Evolutionary conservation across 2,797 vertebrate species (phyloP).

Genomic region (Peromyscus aztecus): DNA sequence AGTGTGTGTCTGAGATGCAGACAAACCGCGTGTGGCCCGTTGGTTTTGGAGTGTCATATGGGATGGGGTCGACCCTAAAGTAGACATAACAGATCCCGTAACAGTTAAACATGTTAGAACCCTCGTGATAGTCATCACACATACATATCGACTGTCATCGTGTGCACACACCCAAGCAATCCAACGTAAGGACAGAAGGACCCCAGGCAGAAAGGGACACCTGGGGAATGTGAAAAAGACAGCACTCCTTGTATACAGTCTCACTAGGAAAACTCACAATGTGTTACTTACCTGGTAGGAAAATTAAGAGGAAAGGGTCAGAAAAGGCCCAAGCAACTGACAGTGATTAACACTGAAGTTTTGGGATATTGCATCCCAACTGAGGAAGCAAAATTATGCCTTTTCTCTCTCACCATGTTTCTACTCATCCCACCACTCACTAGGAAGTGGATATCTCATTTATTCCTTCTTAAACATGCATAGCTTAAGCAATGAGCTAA

Average conservation of each 20-base stretch:
- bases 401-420: slow-evolving; percentile 65
- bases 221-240: background rate
- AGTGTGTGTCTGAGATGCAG: slow-evolving; percentile 98
- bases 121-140: slow-evolving; percentile 79
- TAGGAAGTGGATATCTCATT: slow-evolving; percentile 68
- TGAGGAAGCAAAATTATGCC: slow-evolving; percentile 52
- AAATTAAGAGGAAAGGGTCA: background rate
- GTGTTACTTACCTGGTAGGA: slow-evolving; percentile 79
- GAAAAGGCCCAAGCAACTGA: background rate
- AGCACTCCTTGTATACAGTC: background rate
- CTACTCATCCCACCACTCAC: slow-evolving; percentile 55
- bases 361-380: slow-evolving; percentile 62
- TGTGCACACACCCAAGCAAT: slow-evolving; percentile 10
- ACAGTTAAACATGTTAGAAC: slow-evolving; percentile 86
- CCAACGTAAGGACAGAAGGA: background rate
- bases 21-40: slow-evolving; percentile 98
- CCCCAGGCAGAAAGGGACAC: background rate
- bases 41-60: slow-evolving; percentile 97
- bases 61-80: slow-evolving; percentile 94
- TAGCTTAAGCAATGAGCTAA: slow-evolving; percentile 74
- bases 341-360: slow-evolving; percentile 55
- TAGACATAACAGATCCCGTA: slow-evolving; percentile 89
- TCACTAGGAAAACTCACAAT: slow-evolving; percentile 11
- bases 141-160: slow-evolving; percentile 67
- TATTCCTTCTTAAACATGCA: slow-evolving; percentile 79